Evolutionary conservation across 2,113 vertebrate species (phyloP), one percentile per base, ranked within the genome.

Genomic region (Arothron firmamentum): DNA sequence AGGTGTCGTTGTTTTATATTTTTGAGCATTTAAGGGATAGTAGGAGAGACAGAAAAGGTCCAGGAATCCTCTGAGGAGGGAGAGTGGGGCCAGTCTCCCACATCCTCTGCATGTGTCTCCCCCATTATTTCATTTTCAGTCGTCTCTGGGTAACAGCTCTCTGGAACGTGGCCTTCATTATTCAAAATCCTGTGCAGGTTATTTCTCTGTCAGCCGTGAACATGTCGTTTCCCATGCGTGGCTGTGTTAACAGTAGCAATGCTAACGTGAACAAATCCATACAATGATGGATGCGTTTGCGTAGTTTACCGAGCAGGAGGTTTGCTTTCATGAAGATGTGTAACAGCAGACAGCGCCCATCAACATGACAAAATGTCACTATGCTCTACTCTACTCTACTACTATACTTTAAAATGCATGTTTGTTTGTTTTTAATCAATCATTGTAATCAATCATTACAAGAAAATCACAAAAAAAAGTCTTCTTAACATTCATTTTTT

Each of bases 151-250:
- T 51, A 78, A 62, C 72, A 70, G 46, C 72, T 74, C 59, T 73
- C 56, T 66, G 77, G 83, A 85, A 82, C 74, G 75, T 68, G 56
- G 48, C 62, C 62, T 67, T 81, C 49, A 60, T 76, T 77, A 67
- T 79, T 72, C 83, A 58, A 65, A 73, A 77, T 43, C 62, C 46
- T 48, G 65, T 52, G 73, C 68, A 71, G 75, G 70, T 80, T 77
- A 70, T 75, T 73, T 56, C 68, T 31, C 6, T 55, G 50, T 56
- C 63, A 62, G 64, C 72, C 65, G 59, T 62, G 31, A 25, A 46
- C 71, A 48, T 17, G 11, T 58, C 45, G 46, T 50, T 52, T 52
- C 59, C 50, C 25, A 1, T 5, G 25, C 25, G 25, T 28, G 25
- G 25, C 25, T 28, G 25, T 28, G 25, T 28, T 28, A 28, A 28